Evolutionary conservation across 2,888 invertebrate genomes (phyloP), one percentile per base, ranked within the genome.

Genomic region (Andrena camellia): DNA sequence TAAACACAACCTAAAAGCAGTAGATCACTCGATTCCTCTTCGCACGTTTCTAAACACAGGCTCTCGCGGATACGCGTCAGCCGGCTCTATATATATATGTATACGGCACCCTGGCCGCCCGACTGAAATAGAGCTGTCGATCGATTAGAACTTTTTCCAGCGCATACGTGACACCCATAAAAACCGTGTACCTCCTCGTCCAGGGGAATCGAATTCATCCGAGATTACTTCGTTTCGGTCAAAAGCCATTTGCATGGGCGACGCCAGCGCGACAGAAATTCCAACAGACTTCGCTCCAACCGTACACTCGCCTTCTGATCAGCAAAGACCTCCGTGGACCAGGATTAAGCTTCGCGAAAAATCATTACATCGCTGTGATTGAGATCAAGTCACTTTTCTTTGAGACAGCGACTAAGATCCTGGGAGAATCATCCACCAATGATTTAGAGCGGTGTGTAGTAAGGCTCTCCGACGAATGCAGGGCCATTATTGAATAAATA

Each of bases 1-100:
- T 89, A 89, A 89, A 89, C 89, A 89, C 75, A 81, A 78, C 89
- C 87, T 89, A 84, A 88, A 89, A 88, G 89, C 88, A 80, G 86
- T 88, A 89, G 87, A 88, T 88, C 87, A 88, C 85, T 68, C 85
- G 78, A 70, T 82, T 85, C 81, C 85, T 85, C 84, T 77, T 81
- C 81, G 75, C 78, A 62, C 72, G 62, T 86, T 85, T 84, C 86
- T 78, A 83, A 88, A 86, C 88, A 81, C 81, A 60, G 23, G 69
- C 29, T 42, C 63, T 54, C 80, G 80, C 82, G 75, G 75, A 72
- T 66, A 80, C 77, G 72, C 57, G 67, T 63, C 33, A 31, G 7
- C 33, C 31, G 31, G 60, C 26, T 48, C 66, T 76, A 57, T 63
- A 59, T 76, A 57, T 63, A 59, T 67, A 50, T 73, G 29, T 57